These are phyloP conservation scores for Megaleporinus macrocephalus DNA, from an alignment of 2,113 vertebrate species.

Conservation along the genomic window DNA sequence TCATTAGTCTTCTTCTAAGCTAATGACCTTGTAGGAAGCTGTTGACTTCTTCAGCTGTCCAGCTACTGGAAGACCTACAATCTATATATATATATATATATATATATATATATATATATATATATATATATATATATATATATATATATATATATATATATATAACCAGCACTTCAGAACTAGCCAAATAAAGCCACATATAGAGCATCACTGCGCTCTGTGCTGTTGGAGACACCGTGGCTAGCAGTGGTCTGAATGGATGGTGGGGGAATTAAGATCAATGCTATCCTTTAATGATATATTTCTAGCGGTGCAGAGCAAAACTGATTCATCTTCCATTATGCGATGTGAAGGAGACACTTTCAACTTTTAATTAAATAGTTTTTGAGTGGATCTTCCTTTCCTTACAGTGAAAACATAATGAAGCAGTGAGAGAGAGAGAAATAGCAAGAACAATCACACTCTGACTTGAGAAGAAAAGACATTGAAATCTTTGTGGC, in stretches of 20 bases:
- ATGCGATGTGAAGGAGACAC: background rate
- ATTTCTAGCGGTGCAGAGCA: background rate
- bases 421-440: background rate
- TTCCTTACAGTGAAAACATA: background rate
- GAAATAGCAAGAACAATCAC: background rate
- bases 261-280: background rate
- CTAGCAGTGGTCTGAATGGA: background rate
- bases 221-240: background rate
- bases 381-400: background rate
- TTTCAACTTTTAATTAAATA: constrained; percentile 27
- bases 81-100: too few relatives aligned
- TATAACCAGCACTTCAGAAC: background rate
- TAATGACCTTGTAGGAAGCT: background rate
- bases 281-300: constrained; percentile 1
- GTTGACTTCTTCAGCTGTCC: background rate
- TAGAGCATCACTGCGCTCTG: background rate
- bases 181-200: background rate
- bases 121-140: too few relatives aligned
- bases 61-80: background rate
- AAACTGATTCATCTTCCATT: background rate
- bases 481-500: background rate
- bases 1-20: constrained; percentile 43
- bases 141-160: too few relatives aligned
- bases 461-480: background rate
- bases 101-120: too few relatives aligned